Evolutionary conservation across 1,140 invertebrate species (phyloP).

Genomic region (Drosophila fuyamai): DNA sequence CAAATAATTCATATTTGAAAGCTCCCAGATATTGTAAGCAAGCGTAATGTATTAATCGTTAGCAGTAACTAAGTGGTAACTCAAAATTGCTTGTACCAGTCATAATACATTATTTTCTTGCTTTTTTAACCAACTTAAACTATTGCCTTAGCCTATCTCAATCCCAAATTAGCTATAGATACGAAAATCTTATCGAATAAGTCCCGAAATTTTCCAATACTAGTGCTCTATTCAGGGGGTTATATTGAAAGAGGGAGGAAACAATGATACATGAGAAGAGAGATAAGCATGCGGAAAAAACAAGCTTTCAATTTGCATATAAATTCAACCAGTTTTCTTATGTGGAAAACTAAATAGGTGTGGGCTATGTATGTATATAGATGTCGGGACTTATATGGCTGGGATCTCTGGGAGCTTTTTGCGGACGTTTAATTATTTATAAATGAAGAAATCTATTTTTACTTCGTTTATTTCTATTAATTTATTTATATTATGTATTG

Average conservation of each 20-base stretch:
- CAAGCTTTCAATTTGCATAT: constrained; percentile 42
- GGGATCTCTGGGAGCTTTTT: not conserved
- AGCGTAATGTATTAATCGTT: no score
- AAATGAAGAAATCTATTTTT: constrained; percentile 17
- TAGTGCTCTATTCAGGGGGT: constrained; percentile 1
- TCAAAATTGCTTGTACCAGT: no score
- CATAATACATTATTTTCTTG: no score
- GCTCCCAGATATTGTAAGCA: no score
- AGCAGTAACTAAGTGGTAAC: no score
- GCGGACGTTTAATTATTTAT: not conserved
- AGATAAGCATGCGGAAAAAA: constrained; percentile 49
- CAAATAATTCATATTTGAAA: no score
- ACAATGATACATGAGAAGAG: constrained; percentile 11
- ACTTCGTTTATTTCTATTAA: not conserved
- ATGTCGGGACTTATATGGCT: not conserved
- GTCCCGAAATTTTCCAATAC: not conserved
- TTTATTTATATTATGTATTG: not conserved
- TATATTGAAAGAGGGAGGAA: constrained; percentile 14
- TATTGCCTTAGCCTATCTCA: no score
- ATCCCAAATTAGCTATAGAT: not conserved
- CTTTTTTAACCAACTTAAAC: no score
- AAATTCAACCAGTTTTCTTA: constrained; percentile 26
- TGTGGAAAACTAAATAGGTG: constrained; percentile 1
- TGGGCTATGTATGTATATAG: not conserved
- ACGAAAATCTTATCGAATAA: not conserved